Percentiles rank a stretch among this genome's conserved stretches.
Evolutionary conservation across 2,113 vertebrate species (phyloP).

Genomic region (Amazona guildingii): DNA sequence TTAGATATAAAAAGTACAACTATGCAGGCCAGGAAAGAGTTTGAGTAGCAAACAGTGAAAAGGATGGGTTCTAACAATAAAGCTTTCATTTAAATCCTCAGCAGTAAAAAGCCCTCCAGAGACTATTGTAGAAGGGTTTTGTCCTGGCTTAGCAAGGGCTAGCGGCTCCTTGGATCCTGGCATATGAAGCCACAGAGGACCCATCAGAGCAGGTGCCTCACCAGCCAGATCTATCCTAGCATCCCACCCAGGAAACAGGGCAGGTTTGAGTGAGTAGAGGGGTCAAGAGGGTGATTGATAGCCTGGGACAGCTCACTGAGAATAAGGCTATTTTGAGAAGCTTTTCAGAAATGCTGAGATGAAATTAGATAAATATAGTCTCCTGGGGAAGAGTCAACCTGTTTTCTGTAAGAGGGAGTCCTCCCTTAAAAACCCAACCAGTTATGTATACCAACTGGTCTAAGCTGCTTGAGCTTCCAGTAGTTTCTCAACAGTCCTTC

Average conservation of each 20-base stretch:
- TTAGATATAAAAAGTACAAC: not conserved
- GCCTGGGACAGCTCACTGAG: not conserved
- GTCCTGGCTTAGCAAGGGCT: not conserved
- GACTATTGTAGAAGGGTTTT: not conserved
- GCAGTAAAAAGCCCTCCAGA: not conserved
- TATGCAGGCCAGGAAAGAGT: not conserved
- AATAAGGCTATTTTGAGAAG: not conserved
- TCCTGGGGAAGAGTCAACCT: not conserved
- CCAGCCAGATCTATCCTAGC: not conserved
- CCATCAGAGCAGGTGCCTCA: not conserved
- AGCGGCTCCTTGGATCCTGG: not conserved
- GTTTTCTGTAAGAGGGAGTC: not conserved
- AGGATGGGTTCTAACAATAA: not conserved
- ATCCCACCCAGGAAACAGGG: not conserved
- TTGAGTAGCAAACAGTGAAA: not conserved
- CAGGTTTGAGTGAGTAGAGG: not conserved
- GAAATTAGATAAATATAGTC: not conserved
- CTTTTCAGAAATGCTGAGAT: not conserved
- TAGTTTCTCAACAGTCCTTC: not conserved
- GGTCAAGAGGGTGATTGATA: not conserved
- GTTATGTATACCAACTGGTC: not conserved
- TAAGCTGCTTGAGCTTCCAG: not conserved
- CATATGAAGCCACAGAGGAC: not conserved
- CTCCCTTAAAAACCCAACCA: not conserved
- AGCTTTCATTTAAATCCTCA: not conserved